Evolutionary conservation across 2,888 invertebrate species (phyloP), one percentile per base, ranked within the genome.

Genomic region (Bugula neritina): DNA sequence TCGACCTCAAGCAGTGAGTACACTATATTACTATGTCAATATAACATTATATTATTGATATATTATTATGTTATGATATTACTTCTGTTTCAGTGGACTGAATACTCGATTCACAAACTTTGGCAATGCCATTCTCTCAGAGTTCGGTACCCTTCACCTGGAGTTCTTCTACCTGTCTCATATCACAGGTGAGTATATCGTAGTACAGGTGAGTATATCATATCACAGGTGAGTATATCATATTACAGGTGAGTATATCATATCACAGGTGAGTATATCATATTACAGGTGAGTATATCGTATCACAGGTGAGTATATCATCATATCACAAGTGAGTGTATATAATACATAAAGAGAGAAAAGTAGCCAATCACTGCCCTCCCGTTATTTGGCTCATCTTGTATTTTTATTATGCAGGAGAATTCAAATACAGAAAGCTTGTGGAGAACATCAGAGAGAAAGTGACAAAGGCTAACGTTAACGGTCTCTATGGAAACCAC

Each of bases 21-120:
- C 43, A 43, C 10, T 43, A 43, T 17, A 43, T 43, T 43, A 43
- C 43, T 43, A 17, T 17, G 43, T 43, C 17, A 43, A 43, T 43
- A 17, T 43, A 10, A 17, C 17, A 43, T 43, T 43, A 43, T 43
- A 17, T 43, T 43, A 17, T 43, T 43, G 5, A 17, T 43, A 43
- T 43, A 10, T 5, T 43, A 17, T 43, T 43, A 43, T 17, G 43
- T 43, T 43, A 43, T 43, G 43, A n/a, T n/a, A n/a, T n/a, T n/a
- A n/a, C n/a, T n/a, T 57, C 23, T 57, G 82, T 71, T 82, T 82
- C 3, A 75, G 87, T 54, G 91, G 93, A 81, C 92, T 93, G 81
- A 98, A 98, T 85, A 97, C 95, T 86, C 93, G 91, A 72, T 99
- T 98, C 98, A 97, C 97, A 0, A 91, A 91, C 77, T 93, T 92